phyloP scores from a whole-genome alignment of 2,888 invertebrate species.

The Erynnis tages region DNA sequence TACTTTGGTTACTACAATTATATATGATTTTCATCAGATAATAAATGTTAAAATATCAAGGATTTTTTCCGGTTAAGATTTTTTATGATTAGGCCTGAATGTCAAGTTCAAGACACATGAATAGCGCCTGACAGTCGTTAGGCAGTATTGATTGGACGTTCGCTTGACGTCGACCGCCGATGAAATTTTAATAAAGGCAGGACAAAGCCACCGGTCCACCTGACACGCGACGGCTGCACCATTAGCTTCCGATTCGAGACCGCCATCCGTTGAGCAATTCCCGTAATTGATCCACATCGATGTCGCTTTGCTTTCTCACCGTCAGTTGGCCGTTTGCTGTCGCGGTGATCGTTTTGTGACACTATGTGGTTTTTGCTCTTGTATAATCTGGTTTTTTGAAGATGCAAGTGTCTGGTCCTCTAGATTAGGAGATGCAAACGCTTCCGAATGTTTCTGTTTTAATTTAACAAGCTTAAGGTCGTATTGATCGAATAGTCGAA shows the following conservation, averaged over 20 bases:
- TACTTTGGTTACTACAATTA: too few relatives aligned
- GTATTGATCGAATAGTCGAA: too few relatives aligned
- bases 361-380: conserved; percentile 2
- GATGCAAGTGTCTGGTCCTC: too few relatives aligned
- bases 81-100: too few relatives aligned
- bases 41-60: too few relatives aligned
- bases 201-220: conserved; percentile 45
- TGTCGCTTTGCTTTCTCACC: conserved; percentile 38
- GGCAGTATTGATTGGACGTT: conserved; percentile 49
- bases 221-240: conserved; percentile 46
- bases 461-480: too few relatives aligned
- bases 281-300: conserved; percentile 36
- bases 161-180: conserved; percentile 55
- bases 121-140: conserved; percentile 22
- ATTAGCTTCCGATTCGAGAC: conserved; percentile 65
- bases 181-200: conserved; percentile 58
- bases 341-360: conserved; percentile 20
- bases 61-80: too few relatives aligned
- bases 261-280: conserved; percentile 50
- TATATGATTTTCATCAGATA: too few relatives aligned
- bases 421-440: too few relatives aligned
- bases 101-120: conserved; percentile 46
- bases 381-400: too few relatives aligned
- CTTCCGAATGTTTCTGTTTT: too few relatives aligned
- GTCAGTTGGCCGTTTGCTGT: conserved; percentile 28